Evolutionary conservation across 2,113 vertebrate genomes (phyloP).

Genomic region (Atrichornis clamosus): DNA sequence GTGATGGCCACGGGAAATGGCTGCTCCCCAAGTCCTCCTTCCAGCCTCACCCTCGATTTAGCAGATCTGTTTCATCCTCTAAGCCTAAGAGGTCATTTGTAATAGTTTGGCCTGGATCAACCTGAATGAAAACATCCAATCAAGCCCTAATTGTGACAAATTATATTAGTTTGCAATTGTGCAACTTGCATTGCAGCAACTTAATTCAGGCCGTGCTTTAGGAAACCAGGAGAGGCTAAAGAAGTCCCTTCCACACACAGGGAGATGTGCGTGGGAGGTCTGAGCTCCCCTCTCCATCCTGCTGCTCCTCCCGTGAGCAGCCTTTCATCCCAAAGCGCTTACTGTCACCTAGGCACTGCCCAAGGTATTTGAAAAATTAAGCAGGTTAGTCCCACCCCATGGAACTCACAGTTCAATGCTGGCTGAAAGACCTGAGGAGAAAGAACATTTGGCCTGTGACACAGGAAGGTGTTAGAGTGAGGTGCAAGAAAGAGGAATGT

Average conservation of each 20-base stretch:
- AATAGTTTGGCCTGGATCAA: not conserved
- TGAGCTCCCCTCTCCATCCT: not conserved
- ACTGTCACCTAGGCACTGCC: not conserved
- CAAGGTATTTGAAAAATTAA: not conserved
- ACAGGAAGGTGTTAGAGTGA: not conserved
- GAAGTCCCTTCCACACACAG: fast-evolving
- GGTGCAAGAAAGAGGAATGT: not conserved
- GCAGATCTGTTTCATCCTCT: not conserved
- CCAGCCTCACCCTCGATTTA: not conserved
- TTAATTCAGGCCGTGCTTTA: not conserved
- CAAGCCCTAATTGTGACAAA: slow-evolving; percentile 59
- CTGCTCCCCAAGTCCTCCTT: fast-evolving
- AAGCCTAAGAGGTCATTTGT: slow-evolving; percentile 16
- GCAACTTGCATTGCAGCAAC: not conserved
- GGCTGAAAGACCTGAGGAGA: not conserved
- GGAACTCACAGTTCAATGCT: not conserved
- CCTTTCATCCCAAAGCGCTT: not conserved
- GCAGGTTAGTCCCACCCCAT: not conserved
- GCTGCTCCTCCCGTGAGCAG: not conserved
- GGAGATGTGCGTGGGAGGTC: not conserved
- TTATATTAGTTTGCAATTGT: slow-evolving; percentile 37
- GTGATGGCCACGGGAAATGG: fast-evolving
- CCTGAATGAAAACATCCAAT: slow-evolving; percentile 40
- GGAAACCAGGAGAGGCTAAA: not conserved
- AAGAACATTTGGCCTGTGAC: not conserved